Conservation (phyloP, 2,888 invertebrate species). For the Eudasyphora cyanicolor region DNA sequence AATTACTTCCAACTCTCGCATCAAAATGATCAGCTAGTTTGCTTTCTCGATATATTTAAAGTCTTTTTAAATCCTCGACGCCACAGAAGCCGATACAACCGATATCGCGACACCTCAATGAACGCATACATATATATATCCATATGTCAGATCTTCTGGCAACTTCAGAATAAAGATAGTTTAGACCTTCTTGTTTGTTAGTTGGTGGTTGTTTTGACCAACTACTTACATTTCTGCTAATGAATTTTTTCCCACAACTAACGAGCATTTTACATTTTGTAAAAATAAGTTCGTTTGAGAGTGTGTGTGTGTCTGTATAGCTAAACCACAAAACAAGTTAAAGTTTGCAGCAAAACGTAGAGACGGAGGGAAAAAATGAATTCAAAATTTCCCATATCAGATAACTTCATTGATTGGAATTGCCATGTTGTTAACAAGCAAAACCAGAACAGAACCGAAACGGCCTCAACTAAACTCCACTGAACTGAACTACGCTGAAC, state of each 20-base stretch:
- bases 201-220: slow-evolving; percentile 5
- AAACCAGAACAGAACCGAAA: slow-evolving; percentile 61
- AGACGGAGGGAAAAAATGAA: slow-evolving; percentile 24
- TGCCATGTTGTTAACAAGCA: slow-evolving; percentile 67
- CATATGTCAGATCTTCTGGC: no score
- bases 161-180: neutral
- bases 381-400: slow-evolving; percentile 65
- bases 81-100: no score
- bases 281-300: neutral
- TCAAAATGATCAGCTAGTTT: no score
- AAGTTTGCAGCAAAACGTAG: slow-evolving; percentile 35
- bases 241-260: slow-evolving; percentile 66
- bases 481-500: slow-evolving; percentile 30
- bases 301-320: slow-evolving; percentile 40
- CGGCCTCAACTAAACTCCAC: slow-evolving; percentile 29
- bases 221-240: slow-evolving; percentile 61
- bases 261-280: slow-evolving; percentile 60
- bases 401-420: slow-evolving; percentile 68
- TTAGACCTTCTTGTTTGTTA: neutral
- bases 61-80: no score
- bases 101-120: no score
- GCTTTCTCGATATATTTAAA: no score
- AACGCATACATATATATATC: no score
- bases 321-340: slow-evolving; percentile 60
- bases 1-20: no score